These are phyloP conservation scores for Dryocosmus kuriphilus DNA, from an alignment of 2,888 invertebrate genomes.

Conservation along the genomic window DNA sequence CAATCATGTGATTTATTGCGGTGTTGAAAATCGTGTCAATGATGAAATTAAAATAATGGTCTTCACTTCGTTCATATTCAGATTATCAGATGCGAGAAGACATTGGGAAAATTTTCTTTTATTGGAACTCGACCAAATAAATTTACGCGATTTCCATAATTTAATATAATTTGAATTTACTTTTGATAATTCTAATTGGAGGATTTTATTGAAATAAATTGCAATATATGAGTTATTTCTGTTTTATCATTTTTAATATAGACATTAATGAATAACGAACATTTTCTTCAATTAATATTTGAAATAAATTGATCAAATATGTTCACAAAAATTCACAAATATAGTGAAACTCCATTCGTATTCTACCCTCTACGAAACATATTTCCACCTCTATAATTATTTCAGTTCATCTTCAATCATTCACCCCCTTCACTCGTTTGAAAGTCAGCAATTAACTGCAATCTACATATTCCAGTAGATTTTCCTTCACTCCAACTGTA, in stretches of 20 bases:
- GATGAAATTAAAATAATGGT: no score
- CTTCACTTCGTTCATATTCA: slow-evolving; percentile 18
- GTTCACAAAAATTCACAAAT: background rate
- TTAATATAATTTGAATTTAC: slow-evolving; percentile 20
- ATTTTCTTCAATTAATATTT: background rate
- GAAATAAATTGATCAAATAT: background rate
- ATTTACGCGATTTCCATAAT: slow-evolving; percentile 25
- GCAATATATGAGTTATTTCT: no score
- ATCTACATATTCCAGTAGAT: slow-evolving; percentile 42
- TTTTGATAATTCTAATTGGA: background rate
- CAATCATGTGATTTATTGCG: no score
- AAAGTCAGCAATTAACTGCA: slow-evolving; percentile 37
- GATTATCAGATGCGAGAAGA: slow-evolving; percentile 21
- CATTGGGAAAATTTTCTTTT: slow-evolving; percentile 2
- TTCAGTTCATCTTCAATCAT: slow-evolving; percentile 37
- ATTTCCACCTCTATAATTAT: slow-evolving; percentile 38
- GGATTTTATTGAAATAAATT: background rate
- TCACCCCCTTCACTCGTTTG: slow-evolving; percentile 2
- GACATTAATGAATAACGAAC: no score
- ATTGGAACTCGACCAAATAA: slow-evolving; percentile 23
- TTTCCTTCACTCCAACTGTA: slow-evolving; percentile 21
- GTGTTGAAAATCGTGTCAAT: no score
- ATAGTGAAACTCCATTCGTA: slow-evolving; percentile 6
- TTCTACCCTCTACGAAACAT: slow-evolving; percentile 25
- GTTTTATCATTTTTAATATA: no score